A percentile compares a stretch with the other conserved stretches of the same genome.
These are phyloP conservation scores for Ophion ventricosus DNA, from an alignment of 2,888 invertebrate species.

Conservation along the genomic window DNA sequence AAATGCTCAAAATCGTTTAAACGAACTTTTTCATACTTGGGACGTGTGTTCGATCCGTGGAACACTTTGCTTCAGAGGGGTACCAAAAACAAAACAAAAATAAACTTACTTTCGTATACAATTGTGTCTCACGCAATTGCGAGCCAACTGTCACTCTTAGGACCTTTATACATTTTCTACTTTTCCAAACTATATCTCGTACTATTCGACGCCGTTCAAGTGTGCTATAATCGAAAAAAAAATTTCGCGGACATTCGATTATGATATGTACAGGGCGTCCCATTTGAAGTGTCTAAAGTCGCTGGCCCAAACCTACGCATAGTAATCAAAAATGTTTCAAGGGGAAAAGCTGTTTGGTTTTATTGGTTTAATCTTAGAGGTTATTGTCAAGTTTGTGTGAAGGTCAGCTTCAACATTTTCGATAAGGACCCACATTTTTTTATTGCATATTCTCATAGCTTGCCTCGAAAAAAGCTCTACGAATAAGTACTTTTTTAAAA, in stretches of 20 bases:
- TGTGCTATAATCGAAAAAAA: not conserved
- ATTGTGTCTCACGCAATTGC: conserved; percentile 7
- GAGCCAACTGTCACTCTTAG: conserved; percentile 29
- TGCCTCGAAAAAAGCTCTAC: too few species aligned
- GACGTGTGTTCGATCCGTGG: not conserved
- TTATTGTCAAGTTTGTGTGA: too few species aligned
- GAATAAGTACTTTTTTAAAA: too few species aligned
- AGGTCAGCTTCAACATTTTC: too few species aligned
- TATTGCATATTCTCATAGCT: too few species aligned
- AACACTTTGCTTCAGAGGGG: not conserved
- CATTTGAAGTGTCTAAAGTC: too few species aligned
- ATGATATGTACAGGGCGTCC: not conserved
- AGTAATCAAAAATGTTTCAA: too few species aligned
- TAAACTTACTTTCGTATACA: not conserved
- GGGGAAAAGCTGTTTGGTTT: too few species aligned
- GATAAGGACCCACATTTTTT: too few species aligned
- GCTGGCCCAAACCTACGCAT: too few species aligned
- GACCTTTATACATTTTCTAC: conserved; percentile 64
- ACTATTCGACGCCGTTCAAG: not conserved
- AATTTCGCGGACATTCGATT: conserved; percentile 16
- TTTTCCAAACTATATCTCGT: conserved; percentile 57
- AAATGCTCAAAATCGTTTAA: not conserved
- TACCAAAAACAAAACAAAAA: conserved; percentile 17
- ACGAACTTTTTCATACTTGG: not conserved
- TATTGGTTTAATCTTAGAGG: too few species aligned